Evolutionary conservation across 2,888 invertebrate species (phyloP).

Genomic region (Melanophora roralis): DNA sequence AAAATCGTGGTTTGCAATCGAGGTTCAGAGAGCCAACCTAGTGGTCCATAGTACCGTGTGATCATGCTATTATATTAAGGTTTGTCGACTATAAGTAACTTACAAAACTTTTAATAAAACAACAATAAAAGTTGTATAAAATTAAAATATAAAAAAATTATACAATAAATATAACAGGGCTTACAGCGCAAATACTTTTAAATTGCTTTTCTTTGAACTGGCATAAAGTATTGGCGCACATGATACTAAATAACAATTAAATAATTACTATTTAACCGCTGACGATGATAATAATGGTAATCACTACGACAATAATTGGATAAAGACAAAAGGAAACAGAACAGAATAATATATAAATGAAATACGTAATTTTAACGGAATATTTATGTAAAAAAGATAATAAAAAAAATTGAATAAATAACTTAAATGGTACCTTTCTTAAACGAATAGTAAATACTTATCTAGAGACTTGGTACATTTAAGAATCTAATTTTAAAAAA

Average conservation of each 20-base stretch:
- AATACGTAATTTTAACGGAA: too few species aligned
- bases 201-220: slow-evolving; percentile 3
- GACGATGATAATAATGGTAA: neutral
- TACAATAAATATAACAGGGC: neutral
- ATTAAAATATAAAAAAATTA: slow-evolving; percentile 9
- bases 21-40: too few species aligned
- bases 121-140: neutral
- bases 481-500: neutral
- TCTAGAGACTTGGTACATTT: neutral
- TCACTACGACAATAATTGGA: neutral
- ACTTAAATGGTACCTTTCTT: neutral
- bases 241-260: neutral
- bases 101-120: too few species aligned
- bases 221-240: neutral
- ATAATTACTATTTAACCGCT: neutral
- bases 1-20: too few species aligned
- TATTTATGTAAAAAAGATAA: neutral
- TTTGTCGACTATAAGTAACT: too few species aligned
- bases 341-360: too few species aligned
- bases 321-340: neutral
- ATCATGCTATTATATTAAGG: too few species aligned
- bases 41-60: too few species aligned
- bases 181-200: neutral
- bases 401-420: neutral
- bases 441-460: too few species aligned